A percentile compares a stretch with the other conserved stretches of the same genome.
These are phyloP conservation scores for Drosophila neonasuta DNA, from an alignment of 2,888 invertebrate species.

Conservation along the genomic window DNA sequence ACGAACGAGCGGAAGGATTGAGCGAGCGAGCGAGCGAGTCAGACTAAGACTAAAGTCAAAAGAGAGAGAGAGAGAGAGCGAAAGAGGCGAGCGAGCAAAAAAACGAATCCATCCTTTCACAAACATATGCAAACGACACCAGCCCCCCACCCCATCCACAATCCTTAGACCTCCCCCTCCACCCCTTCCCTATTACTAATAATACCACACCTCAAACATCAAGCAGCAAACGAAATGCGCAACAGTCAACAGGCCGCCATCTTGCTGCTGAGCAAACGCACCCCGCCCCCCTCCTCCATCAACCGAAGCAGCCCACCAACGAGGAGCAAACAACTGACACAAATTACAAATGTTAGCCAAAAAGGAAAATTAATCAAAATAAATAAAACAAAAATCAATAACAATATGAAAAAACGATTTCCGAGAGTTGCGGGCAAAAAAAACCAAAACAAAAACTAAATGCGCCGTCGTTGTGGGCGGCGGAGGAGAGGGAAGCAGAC, in stretches of 20 bases:
- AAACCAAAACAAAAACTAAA: not conserved
- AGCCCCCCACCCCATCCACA: not conserved
- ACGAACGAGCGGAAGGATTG: constrained; percentile 42
- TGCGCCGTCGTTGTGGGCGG: not conserved
- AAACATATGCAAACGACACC: not conserved
- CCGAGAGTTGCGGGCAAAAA: too few relatives aligned
- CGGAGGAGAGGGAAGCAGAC: not conserved
- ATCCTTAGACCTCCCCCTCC: not conserved
- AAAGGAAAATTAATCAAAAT: too few relatives aligned
- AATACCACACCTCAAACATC: not conserved
- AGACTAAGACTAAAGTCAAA: constrained; percentile 43
- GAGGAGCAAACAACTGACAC: not conserved
- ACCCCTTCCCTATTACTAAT: not conserved
- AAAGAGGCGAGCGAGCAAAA: constrained; percentile 32
- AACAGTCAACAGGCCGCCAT: not conserved
- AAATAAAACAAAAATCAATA: constrained; percentile 10
- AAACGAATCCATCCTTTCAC: not conserved
- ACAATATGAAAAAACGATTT: not conserved
- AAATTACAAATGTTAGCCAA: constrained; percentile 1
- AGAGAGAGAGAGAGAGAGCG: constrained; percentile 23
- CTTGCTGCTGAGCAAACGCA: not conserved
- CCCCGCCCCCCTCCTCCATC: not conserved
- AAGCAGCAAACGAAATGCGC: not conserved
- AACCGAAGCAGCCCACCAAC: not conserved
- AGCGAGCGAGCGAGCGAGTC: constrained; percentile 60